Conservation (phyloP, 2,113 vertebrate genomes). For the Seriola aureovittata region DNA sequence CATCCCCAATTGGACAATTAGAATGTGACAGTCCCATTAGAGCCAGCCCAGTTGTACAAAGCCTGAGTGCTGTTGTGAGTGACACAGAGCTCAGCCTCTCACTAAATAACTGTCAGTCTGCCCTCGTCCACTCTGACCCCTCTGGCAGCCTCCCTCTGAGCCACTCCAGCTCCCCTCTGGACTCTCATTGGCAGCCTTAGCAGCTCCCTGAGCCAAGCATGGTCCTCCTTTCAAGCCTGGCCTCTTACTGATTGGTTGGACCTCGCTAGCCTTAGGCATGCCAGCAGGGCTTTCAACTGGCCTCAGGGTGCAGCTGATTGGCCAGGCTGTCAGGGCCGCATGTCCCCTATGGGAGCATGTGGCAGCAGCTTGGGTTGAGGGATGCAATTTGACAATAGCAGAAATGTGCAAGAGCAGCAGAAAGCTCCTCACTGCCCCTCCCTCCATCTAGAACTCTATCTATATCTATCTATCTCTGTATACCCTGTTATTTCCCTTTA, state of each 20-base stretch:
- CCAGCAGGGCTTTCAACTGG: constrained; percentile 75
- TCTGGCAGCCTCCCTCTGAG: constrained; percentile 72
- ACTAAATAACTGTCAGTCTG: constrained; percentile 79
- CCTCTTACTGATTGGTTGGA: constrained; percentile 74
- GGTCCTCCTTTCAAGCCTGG: constrained; percentile 72
- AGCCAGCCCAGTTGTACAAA: constrained; percentile 60
- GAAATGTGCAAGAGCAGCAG: constrained; percentile 69
- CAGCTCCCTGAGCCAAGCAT: constrained; percentile 68
- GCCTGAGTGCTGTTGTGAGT: constrained; percentile 68
- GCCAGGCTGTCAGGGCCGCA: constrained; percentile 58
- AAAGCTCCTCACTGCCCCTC: constrained; percentile 35
- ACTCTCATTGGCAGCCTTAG: constrained; percentile 73
- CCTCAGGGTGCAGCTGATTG: constrained; percentile 78
- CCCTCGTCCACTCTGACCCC: constrained; percentile 74
- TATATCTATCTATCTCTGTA: constrained; percentile 8
- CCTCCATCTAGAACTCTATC: not conserved
- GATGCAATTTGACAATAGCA: constrained; percentile 58
- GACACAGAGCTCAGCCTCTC: constrained; percentile 71
- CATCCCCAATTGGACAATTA: constrained; percentile 74
- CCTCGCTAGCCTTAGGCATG: constrained; percentile 66
- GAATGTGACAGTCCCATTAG: constrained; percentile 81
- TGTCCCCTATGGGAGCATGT: constrained; percentile 49
- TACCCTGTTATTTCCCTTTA: constrained; percentile 32
- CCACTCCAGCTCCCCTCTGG: constrained; percentile 63
- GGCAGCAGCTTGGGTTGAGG: constrained; percentile 55